phyloP scores from a whole-genome alignment of 2,113 vertebrate genomes.

The Eulacestoma nigropectus region DNA sequence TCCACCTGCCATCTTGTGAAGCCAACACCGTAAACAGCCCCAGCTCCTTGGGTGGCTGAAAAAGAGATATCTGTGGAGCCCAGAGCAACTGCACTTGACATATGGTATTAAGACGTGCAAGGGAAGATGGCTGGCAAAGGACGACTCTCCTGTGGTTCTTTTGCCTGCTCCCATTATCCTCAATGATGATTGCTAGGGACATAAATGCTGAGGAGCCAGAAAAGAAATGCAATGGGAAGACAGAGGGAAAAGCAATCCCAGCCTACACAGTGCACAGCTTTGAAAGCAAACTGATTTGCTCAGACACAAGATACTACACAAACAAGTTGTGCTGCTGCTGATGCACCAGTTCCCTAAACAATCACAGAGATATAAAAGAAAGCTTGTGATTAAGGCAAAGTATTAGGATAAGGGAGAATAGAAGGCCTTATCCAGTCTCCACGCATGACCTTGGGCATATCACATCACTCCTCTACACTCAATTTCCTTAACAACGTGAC shows the following conservation, averaged over 20 bases:
- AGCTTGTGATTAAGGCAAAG: not conserved
- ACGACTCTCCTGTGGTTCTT: slow-evolving; percentile 32
- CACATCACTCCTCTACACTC: not conserved
- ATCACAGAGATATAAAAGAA: not conserved
- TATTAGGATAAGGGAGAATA: not conserved
- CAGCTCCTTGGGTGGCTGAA: slow-evolving; percentile 20
- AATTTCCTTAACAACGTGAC: not conserved
- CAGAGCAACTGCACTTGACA: slow-evolving; percentile 56
- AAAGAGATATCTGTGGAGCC: slow-evolving; percentile 36
- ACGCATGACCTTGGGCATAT: not conserved
- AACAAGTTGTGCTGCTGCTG: not conserved
- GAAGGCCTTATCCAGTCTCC: not conserved
- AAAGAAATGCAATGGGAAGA: not conserved
- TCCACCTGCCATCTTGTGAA: slow-evolving; percentile 36
- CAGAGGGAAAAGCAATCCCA: not conserved
- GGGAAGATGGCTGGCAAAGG: slow-evolving; percentile 40
- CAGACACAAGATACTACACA: not conserved
- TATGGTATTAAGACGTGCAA: slow-evolving; percentile 54
- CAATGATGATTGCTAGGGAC: slow-evolving; percentile 39
- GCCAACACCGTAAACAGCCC: not conserved
- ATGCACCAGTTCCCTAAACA: not conserved
- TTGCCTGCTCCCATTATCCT: slow-evolving; percentile 52
- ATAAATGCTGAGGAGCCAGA: slow-evolving; percentile 32
- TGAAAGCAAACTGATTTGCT: not conserved
- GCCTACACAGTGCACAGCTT: not conserved